A percentile compares a stretch with the other conserved stretches of the same genome.
Evolutionary conservation across 2,888 invertebrate genomes (phyloP).

Genomic region (Pristionchus fissidentatus): DNA sequence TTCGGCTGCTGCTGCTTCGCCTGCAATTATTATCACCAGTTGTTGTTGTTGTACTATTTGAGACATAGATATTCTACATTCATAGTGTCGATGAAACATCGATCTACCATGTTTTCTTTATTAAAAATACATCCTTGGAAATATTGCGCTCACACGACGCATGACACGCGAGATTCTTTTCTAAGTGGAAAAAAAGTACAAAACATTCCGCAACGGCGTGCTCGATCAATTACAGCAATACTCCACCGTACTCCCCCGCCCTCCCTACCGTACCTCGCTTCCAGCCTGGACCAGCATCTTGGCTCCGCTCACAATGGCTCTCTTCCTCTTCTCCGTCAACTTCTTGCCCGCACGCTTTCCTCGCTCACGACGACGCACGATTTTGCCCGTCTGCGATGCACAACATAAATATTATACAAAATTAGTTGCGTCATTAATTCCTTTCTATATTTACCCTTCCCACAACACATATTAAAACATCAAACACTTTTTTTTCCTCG

Average conservation of each 20-base stretch:
- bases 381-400: not conserved
- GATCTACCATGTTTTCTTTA: too few species aligned
- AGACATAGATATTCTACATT: too few species aligned
- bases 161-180: too few species aligned
- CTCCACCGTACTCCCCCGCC: not conserved
- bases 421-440: too few species aligned
- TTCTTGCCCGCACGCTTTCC: slow-evolving; percentile 69
- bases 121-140: too few species aligned
- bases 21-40: slow-evolving; percentile 22
- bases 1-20: slow-evolving; percentile 1
- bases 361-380: slow-evolving; percentile 52
- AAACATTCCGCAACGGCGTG: too few species aligned
- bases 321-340: slow-evolving; percentile 59
- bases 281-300: slow-evolving; percentile 57
- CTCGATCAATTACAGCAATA: not conserved
- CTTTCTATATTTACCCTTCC: not conserved
- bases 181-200: too few species aligned
- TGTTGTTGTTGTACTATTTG: too few species aligned
- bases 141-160: too few species aligned
- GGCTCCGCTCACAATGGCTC: slow-evolving; percentile 43
- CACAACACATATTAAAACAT: not conserved
- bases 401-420: not conserved
- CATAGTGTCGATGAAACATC: too few species aligned
- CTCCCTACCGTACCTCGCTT: not conserved
- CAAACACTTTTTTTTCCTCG: too few species aligned